phyloP scores from a whole-genome alignment of 37 sponge, comb jelly and placozoan genomes.

The Ianthella basta region DNA sequence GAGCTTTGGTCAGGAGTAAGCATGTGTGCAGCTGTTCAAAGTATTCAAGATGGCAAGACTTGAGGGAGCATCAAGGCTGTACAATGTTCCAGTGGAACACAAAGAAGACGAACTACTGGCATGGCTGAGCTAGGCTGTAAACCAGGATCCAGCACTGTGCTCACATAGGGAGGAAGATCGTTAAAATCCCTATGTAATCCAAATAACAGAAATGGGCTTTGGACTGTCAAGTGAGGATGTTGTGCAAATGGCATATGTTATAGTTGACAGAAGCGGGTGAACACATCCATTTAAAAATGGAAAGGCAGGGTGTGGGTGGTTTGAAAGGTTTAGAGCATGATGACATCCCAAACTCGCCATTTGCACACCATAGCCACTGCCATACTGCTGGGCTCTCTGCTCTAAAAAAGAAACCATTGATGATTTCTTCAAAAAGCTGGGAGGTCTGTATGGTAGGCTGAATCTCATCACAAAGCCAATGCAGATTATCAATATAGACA shows the following conservation, averaged over 20 bases:
- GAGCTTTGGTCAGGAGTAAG: constrained; percentile 38
- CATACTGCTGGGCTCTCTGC: constrained; percentile 43
- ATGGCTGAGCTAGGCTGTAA: constrained; percentile 9
- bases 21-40: constrained; percentile 44
- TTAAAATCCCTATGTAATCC: constrained; percentile 31
- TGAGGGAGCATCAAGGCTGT: constrained; percentile 47
- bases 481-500: constrained; percentile 63
- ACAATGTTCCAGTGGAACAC: constrained; percentile 53
- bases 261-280: constrained; percentile 33
- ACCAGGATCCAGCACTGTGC: constrained; percentile 38
- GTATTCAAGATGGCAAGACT: constrained; percentile 34
- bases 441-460: constrained; percentile 48
- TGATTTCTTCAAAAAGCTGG: constrained; percentile 60
- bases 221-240: constrained; percentile 48
- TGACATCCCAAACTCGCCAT: constrained; percentile 37
- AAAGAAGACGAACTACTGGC: constrained; percentile 32
- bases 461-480: constrained; percentile 66
- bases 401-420: constrained; percentile 44
- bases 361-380: constrained; percentile 52
- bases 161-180: constrained; percentile 49
- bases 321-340: constrained; percentile 40
- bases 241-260: constrained; percentile 44
- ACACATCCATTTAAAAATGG: constrained; percentile 49
- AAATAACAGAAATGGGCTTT: constrained; percentile 63
- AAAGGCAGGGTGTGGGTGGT: constrained; percentile 55